A percentile compares a stretch with the other conserved stretches of the same genome.
These are phyloP conservation scores for Lasius platythorax DNA, from an alignment of 2,888 invertebrate genomes.

Conservation along the genomic window DNA sequence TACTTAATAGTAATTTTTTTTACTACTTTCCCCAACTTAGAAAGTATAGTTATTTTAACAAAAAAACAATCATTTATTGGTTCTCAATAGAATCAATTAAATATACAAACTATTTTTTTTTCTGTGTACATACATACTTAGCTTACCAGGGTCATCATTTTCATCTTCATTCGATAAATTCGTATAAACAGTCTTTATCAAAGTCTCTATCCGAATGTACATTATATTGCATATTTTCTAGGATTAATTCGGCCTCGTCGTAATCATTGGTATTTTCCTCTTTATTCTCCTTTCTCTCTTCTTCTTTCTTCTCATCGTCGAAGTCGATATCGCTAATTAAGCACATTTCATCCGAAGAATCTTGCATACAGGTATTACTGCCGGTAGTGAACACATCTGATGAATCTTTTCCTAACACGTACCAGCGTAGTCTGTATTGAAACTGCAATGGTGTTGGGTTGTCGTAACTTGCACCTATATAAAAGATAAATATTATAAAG, in stretches of 20 bases:
- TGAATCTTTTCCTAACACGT: neutral
- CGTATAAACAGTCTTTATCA: too few species aligned
- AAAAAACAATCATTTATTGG: too few species aligned
- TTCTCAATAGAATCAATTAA: too few species aligned
- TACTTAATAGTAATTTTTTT: too few species aligned
- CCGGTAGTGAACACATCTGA: neutral
- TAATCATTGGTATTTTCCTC: neutral
- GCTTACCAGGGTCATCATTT: too few species aligned
- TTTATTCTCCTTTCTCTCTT: neutral
- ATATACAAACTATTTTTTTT: too few species aligned
- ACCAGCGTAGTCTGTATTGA: constrained; percentile 2
- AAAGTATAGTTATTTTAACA: too few species aligned
- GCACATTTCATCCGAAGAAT: neutral
- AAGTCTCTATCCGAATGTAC: too few species aligned
- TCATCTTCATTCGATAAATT: too few species aligned
- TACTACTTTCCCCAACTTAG: too few species aligned
- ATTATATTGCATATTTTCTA: neutral
- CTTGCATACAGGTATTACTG: neutral
- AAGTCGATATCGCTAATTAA: neutral
- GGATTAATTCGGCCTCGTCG: neutral
- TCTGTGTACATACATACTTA: too few species aligned
- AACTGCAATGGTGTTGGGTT: neutral
- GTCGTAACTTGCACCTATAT: neutral
- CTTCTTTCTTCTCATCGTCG: neutral
- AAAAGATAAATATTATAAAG: too few species aligned